These are phyloP conservation scores for Hymenopus coronatus DNA, from an alignment of 2,888 invertebrate genomes.

Conservation along the genomic window DNA sequence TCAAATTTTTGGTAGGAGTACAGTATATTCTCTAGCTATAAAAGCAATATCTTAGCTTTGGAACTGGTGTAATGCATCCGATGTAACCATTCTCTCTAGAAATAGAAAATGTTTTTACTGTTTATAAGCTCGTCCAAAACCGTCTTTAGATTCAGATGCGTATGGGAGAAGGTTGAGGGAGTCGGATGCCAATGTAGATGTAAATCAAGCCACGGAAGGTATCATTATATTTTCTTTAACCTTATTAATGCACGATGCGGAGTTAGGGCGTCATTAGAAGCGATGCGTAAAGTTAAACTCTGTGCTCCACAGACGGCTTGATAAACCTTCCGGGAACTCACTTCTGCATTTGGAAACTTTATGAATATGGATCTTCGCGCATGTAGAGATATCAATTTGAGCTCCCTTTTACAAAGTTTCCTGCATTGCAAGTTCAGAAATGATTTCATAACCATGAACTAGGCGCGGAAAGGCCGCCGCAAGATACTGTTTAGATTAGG, in stretches of 20 bases:
- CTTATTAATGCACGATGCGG: not conserved
- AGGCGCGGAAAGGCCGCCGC: not conserved
- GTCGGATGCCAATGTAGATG: too few relatives aligned
- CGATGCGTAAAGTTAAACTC: not conserved
- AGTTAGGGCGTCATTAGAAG: not conserved
- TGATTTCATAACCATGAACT: not conserved
- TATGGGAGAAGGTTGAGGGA: too few relatives aligned
- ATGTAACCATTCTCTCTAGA: too few relatives aligned
- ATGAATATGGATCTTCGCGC: not conserved
- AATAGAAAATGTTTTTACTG: too few relatives aligned
- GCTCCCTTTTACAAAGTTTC: not conserved
- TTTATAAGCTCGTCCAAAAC: too few relatives aligned
- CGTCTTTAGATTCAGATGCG: too few relatives aligned
- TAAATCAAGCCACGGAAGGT: not conserved
- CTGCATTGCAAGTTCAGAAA: not conserved
- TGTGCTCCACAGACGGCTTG: not conserved
- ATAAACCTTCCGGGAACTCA: not conserved
- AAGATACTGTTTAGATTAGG: not conserved
- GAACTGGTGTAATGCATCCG: too few relatives aligned
- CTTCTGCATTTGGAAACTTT: not conserved
- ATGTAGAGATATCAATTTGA: not conserved
- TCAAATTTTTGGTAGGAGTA: too few relatives aligned
- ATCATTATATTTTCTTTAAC: not conserved
- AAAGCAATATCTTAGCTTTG: too few relatives aligned
- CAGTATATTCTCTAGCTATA: too few relatives aligned